phyloP scores from a whole-genome alignment of 2,888 invertebrate genomes.

The Hydroisotoma schaefferi region DNA sequence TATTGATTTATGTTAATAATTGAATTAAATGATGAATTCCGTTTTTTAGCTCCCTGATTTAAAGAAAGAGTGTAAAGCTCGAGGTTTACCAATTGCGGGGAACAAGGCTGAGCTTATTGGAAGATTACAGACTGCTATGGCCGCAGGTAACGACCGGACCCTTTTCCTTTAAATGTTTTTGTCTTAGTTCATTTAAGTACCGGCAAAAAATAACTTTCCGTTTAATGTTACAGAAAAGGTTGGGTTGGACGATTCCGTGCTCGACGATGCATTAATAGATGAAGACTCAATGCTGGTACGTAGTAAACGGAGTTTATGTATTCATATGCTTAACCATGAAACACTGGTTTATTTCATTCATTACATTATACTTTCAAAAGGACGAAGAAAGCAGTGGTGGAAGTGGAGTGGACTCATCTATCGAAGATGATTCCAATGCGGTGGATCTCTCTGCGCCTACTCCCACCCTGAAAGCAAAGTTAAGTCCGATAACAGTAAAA shows the following conservation, averaged over 20 bases:
- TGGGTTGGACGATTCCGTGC: not conserved
- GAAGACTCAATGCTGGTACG: constrained; percentile 1
- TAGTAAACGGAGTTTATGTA: not conserved
- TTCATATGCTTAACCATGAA: not conserved
- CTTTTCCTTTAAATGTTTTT: not conserved
- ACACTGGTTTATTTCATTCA: not conserved
- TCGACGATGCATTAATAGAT: constrained; percentile 7
- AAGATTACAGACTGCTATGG: constrained; percentile 6
- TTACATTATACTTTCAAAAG: not conserved
- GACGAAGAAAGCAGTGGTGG: constrained; percentile 3
- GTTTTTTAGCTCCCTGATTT: constrained; percentile 3
- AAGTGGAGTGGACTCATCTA: not conserved
- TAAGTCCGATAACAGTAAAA: not conserved
- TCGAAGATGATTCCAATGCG: not conserved
- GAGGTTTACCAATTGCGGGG: not conserved
- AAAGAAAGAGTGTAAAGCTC: constrained; percentile 9
- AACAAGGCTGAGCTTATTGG: constrained; percentile 4
- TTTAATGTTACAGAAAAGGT: not conserved
- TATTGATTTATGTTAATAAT: not conserved
- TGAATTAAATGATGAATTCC: not conserved
- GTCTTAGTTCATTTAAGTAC: not conserved
- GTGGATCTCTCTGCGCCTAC: not conserved
- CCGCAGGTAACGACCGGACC: not conserved
- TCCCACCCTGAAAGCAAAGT: not conserved
- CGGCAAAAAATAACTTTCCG: not conserved